phyloP scores from a whole-genome alignment of 2,888 invertebrate genomes.

The Sesia apiformis region DNA sequence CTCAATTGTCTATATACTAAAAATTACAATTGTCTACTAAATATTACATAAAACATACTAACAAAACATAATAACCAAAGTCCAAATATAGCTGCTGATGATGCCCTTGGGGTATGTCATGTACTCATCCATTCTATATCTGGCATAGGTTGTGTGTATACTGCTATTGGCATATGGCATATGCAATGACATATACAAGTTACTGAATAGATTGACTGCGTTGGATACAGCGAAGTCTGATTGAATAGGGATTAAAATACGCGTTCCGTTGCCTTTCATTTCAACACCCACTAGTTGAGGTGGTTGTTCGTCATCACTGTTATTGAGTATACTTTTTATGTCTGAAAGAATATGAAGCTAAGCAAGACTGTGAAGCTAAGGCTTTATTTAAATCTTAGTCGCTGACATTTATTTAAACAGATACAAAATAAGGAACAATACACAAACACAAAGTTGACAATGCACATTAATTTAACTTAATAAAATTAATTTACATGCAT shows the following conservation, averaged over 20 bases:
- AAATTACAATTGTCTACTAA: background rate
- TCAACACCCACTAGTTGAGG: background rate
- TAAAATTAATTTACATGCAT: no score
- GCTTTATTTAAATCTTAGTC: no score
- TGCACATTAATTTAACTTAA: no score
- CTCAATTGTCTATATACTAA: no score
- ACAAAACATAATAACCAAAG: slow-evolving; percentile 1
- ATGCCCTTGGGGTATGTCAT: background rate
- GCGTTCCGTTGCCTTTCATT: background rate
- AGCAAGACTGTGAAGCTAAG: no score
- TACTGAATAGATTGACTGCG: background rate
- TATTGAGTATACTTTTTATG: background rate
- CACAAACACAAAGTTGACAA: no score
- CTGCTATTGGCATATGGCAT: background rate
- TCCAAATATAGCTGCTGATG: background rate
- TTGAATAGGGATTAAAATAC: slow-evolving; percentile 1
- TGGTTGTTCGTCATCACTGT: background rate
- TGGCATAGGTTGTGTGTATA: background rate
- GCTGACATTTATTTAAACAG: no score
- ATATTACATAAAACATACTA: slow-evolving; percentile 1
- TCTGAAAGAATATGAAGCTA: background rate
- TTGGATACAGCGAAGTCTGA: background rate
- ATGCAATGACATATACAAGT: background rate
- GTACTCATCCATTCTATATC: background rate
- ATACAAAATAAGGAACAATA: no score